Base-by-base conservation (phyloP, 1,140 invertebrate genomes). In the Tetramorium simillimum region DNA sequence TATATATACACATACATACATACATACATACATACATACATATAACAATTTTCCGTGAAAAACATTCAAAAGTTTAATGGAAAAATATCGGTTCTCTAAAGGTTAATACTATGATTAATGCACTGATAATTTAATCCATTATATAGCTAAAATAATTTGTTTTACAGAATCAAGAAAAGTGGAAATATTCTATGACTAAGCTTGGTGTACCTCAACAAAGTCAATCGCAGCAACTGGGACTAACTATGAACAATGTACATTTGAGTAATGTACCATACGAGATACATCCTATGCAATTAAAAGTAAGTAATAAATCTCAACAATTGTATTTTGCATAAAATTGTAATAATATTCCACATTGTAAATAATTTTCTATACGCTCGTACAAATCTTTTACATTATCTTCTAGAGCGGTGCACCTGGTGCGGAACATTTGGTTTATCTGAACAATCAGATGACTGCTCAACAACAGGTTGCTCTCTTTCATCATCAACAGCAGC, bases 131-230 rank as follows among this genome's bases (percentile, higher is more conserved):
- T 9, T 9, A 46, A 18, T 40, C 6, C 62, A 56, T 86, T 40
- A 40, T n/a, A 60, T 33, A 63, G 40, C 28, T 58, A 21, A 86
- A 82, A 76, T 89, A 24, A 56, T 86, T 87, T 85, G 43, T 96
- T 96, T 89, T 49, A 12, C 95, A 97, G 96, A 97, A 96, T 95
- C 96, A 96, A 94, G 97, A 97, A 93, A 97, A 97, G 95, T 97
- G 97, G 97, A 97, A 97, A 93, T 97, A 96, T 95, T 93, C 96
- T 93, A 93, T 96, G 92, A 94, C 93, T 89, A 96, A 95, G 91
- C 93, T 94, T 86, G 94, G 89, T 92, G 95, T 96, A 90, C 95
- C 96, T 65, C 96, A 96, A 92, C 95, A 96, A 84, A 96, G 93
- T 91, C 96, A 96, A 91, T 96, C 94, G 62, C 95, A 94, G 81